Evolutionary conservation across 2,888 invertebrate genomes (phyloP), one percentile per base, ranked within the genome.

Genomic region (Lasioglossum morio): DNA sequence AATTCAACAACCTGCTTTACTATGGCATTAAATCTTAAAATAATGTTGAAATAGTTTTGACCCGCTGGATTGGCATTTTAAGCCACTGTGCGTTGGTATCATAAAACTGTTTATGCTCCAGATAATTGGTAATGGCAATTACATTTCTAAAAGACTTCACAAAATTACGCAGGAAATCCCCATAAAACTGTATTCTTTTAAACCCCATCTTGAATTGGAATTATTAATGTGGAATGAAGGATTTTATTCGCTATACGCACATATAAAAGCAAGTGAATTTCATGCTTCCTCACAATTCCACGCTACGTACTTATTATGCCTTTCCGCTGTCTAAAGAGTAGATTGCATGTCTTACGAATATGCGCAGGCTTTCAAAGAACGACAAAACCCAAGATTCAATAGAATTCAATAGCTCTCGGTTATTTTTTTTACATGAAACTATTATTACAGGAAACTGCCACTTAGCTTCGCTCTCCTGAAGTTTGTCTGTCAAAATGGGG

Each of bases 301-400:
- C 5, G 46, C 19, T 46, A 46, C 16, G 16, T 46, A 46, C 46
- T 46, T 46, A 46, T 53, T 53, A 53, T 5, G 48, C 10, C 53
- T 53, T 53, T n/a, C 53, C 53, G 53, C 10, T n/a, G 53, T 53
- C 53, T 53, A 53, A 53, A 53, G 53, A 53, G 23, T 53, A 53
- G 53, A 53, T 53, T 53, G n/a, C 53, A 53, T 8, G 23, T 53
- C 10, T 53, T n/a, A 53, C 10, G 53, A n/a, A 53, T 53, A 23
- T 10, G 53, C 53, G 8, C 53, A 23, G 8, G 53, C 53, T 53
- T 48, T 53, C 8, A 8, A 57, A 57, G 57, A 57, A 57, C 57
- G n/a, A 57, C 57, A 57, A 57, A 57, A 57, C 57, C 12, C n/a
- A n/a, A 57, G n/a, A 57, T 57, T 57, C 57, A n/a, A 57, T 57